Conservation (phyloP, 2,888 invertebrate species). For the Oxyteleia sp. region DNA sequence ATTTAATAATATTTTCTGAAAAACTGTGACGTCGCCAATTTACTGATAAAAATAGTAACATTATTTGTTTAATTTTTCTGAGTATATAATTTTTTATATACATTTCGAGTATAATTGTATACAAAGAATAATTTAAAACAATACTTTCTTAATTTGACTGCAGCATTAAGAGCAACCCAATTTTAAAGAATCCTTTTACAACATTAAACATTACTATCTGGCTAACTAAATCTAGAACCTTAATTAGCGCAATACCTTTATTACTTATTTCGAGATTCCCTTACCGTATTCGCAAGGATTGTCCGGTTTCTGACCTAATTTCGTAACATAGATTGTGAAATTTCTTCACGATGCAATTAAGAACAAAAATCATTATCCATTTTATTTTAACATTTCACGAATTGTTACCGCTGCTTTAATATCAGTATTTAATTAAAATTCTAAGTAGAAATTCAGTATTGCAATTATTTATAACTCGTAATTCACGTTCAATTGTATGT, state of each 20-base stretch:
- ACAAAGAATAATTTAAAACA: background rate
- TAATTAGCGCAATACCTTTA: slow-evolving; percentile 34
- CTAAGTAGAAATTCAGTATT: background rate
- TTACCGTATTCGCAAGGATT: slow-evolving; percentile 18
- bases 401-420: slow-evolving; percentile 13
- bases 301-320: slow-evolving; percentile 36
- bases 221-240: slow-evolving; percentile 37
- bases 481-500: too few relatives aligned
- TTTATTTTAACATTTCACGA: slow-evolving; percentile 20
- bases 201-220: slow-evolving; percentile 24
- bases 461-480: background rate
- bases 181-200: slow-evolving; percentile 13
- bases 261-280: slow-evolving; percentile 27
- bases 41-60: too few relatives aligned
- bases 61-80: too few relatives aligned
- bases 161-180: slow-evolving; percentile 1
- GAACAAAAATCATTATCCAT: slow-evolving; percentile 36
- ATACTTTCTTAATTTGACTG: background rate
- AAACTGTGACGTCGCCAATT: too few relatives aligned
- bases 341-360: slow-evolving; percentile 29
- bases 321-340: slow-evolving; percentile 26
- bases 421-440: slow-evolving; percentile 13
- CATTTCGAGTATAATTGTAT: background rate
- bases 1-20: too few relatives aligned
- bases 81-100: too few relatives aligned